A percentile compares a stretch with the other conserved stretches of the same genome.
Conservation (phyloP, 53 echinoderm and acorn worm genomes). For the Temnopleurus reevesii region DNA sequence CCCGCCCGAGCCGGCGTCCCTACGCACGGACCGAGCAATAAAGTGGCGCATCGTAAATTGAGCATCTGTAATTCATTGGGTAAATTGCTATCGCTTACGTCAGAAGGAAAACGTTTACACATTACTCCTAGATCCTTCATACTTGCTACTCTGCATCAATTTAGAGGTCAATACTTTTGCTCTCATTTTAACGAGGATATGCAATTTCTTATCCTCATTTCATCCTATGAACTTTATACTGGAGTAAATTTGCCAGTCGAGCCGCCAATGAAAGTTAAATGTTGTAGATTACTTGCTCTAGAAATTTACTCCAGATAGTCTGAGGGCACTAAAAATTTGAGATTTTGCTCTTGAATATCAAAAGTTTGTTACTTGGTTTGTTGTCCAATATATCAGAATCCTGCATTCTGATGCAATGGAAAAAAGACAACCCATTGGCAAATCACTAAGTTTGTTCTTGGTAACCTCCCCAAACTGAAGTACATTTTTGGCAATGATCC, state of each 20-base stretch:
- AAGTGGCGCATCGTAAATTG: slow-evolving; percentile 5
- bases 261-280: not conserved
- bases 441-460: too few species aligned
- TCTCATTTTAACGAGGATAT: not conserved
- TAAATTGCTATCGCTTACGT: slow-evolving; percentile 8
- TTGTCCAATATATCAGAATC: too few species aligned
- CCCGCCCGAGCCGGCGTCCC: not conserved
- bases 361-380: too few species aligned
- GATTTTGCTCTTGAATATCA: too few species aligned
- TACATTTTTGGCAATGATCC: too few species aligned
- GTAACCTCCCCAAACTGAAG: too few species aligned
- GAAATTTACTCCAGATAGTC: not conserved
- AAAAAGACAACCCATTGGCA: too few species aligned
- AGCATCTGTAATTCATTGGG: slow-evolving; percentile 22
- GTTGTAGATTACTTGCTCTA: not conserved
- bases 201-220: not conserved
- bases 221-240: too few species aligned
- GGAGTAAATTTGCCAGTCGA: not conserved
- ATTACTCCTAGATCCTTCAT: not conserved
- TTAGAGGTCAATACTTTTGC: not conserved
- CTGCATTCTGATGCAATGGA: too few species aligned
- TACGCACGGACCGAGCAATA: not conserved
- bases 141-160: not conserved
- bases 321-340: too few species aligned
- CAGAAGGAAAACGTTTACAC: slow-evolving; percentile 29